These are phyloP conservation scores for Ambastaia sidthimunki DNA, from an alignment of 2,797 vertebrate species.

Conservation along the genomic window DNA sequence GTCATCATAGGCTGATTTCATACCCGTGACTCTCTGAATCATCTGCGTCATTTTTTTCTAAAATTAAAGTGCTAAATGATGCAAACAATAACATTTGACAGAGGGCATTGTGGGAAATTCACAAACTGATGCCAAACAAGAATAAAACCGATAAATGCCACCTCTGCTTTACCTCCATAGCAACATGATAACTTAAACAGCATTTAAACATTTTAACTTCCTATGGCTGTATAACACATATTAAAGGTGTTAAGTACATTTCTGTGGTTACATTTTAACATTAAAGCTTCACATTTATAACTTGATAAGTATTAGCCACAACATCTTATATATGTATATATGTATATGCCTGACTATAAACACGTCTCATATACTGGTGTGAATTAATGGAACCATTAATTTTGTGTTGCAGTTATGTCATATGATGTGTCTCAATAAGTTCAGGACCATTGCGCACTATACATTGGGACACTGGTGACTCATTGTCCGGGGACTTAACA, in stretches of 20 bases:
- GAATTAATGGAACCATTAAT: no score
- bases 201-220: no score
- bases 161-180: not conserved
- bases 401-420: no score
- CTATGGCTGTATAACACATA: not conserved
- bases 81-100: slow-evolving; percentile 1
- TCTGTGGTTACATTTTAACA: not conserved
- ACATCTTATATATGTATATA: no score
- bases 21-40: not conserved
- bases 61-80: slow-evolving; percentile 1
- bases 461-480: no score
- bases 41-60: slow-evolving; percentile 2
- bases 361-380: no score
- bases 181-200: slow-evolving; percentile 1
- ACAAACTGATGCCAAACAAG: not conserved
- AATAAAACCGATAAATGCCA: not conserved
- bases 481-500: no score
- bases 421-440: no score
- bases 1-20: not conserved
- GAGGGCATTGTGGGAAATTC: not conserved
- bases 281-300: no score
- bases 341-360: no score
- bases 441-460: no score
- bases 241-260: slow-evolving; percentile 7
- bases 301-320: no score